phyloP scores from a whole-genome alignment of 2,888 invertebrate species.

The Tupiocoris notatus region DNA sequence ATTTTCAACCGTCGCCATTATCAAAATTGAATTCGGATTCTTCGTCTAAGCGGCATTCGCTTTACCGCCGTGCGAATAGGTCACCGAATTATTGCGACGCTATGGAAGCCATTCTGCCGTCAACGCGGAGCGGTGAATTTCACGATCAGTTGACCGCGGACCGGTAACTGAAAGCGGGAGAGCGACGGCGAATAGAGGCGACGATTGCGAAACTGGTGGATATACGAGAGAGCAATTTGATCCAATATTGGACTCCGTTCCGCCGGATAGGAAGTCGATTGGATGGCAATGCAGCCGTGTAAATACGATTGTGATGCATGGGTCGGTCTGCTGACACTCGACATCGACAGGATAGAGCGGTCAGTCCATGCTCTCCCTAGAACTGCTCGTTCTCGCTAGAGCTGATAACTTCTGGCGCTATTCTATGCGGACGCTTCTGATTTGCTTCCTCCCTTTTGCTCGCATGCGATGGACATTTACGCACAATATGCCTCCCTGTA shows the following conservation, averaged over 20 bases:
- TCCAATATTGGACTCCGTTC: slow-evolving; percentile 41
- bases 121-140: slow-evolving; percentile 27
- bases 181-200: background rate
- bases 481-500: too few species aligned
- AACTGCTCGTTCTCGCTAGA: background rate
- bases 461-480: background rate
- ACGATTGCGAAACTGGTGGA: background rate
- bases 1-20: too few species aligned
- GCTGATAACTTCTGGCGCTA: background rate
- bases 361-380: background rate
- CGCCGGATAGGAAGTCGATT: slow-evolving; percentile 23
- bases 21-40: too few species aligned
- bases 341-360: background rate
- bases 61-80: too few species aligned
- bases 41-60: too few species aligned
- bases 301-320: slow-evolving; percentile 37
- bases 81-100: too few species aligned
- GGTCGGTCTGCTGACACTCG: background rate
- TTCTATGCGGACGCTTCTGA: background rate
- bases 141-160: slow-evolving; percentile 36
- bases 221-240: slow-evolving; percentile 35
- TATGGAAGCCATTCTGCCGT: too few species aligned
- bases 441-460: background rate
- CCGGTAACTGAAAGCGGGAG: slow-evolving; percentile 12
- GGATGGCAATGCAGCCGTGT: slow-evolving; percentile 37